Evolutionary conservation across 2,888 invertebrate species (phyloP).

Genomic region (Macrostomum cliftonense): DNA sequence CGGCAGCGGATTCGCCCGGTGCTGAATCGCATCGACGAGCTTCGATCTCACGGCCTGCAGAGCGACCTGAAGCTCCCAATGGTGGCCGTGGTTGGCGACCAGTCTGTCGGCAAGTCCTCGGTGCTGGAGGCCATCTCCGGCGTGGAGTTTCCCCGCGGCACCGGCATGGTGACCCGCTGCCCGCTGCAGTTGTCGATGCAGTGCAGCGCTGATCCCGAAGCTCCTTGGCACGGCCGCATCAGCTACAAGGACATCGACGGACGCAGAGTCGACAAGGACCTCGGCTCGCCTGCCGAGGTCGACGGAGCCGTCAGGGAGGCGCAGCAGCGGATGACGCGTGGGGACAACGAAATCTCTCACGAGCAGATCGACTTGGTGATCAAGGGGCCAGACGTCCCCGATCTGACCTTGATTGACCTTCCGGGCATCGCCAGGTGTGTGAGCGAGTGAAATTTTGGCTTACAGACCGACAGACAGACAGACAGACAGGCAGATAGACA

Average conservation of each 20-base stretch:
- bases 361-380: constrained; percentile 3
- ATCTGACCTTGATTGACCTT: constrained; percentile 9
- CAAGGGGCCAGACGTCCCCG: constrained; percentile 3
- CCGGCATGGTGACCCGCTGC: too few species aligned
- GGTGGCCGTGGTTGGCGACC: constrained; percentile 1
- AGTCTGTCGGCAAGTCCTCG: too few species aligned
- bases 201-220: constrained; percentile 1
- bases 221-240: too few species aligned
- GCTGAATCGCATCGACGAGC: constrained; percentile 10
- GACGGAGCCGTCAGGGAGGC: too few species aligned
- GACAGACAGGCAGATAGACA: too few species aligned
- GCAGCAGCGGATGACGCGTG: too few species aligned
- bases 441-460: too few species aligned
- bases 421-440: constrained; percentile 3
- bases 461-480: too few species aligned
- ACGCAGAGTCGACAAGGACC: too few species aligned
- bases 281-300: too few species aligned
- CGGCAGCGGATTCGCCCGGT: constrained; percentile 5
- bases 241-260: too few species aligned
- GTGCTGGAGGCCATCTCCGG: constrained; percentile 1
- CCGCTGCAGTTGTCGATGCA: not conserved
- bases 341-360: not conserved
- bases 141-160: constrained; percentile 7
- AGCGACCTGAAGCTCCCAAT: constrained; percentile 9
- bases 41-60: constrained; percentile 11